Evolutionary conservation across 2,797 vertebrate species (phyloP), one percentile per base, ranked within the genome.

Genomic region (Leptodactylus fallax): DNA sequence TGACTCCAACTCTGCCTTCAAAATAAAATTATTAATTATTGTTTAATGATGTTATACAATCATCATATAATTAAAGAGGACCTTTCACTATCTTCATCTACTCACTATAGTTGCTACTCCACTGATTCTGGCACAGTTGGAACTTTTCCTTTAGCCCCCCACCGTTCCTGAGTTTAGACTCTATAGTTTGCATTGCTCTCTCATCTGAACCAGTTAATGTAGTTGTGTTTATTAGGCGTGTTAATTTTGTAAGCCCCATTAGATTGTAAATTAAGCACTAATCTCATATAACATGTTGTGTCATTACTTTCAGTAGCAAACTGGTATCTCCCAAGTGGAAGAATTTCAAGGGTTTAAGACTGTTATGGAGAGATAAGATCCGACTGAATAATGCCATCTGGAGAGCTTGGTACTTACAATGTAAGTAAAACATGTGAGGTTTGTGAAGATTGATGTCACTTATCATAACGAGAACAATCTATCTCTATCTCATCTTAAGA

Each of bases 321-420:
- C 95, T 99, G 77, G 97, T 98, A 9, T 99, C 98, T 77, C 98
- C 98, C 3, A 99, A 99, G 92, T 99, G 98, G 98, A 99, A 99
- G 94, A 97, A 98, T 85, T 99, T 99, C 92, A 99, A 99, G 91
- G 98, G 98, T 16, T 95, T 99, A 92, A 95, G 96, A 83, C 90
- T 99, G 91, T 96, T 98, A 81, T 99, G 98, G 95, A 93, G 97
- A 85, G 98, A 99, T 91, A 99, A 99, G 94, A 99, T 99, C 88
- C 98, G 98, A 2, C 96, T 99, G 92, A 99, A 99, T 95, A 99
- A 99, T 0, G 98, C 97, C 0, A 99, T 99, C 93, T 99, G 98
- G 98, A 97, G 98, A 93, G 98, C 97, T 0, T 99, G 98, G 98
- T 98, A 98, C 91, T 97, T 97, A 90, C 98, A 99, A 90, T 99